Conservation (phyloP, 1,140 invertebrate genomes). For the Ditylenchus dipsaci region DNA sequence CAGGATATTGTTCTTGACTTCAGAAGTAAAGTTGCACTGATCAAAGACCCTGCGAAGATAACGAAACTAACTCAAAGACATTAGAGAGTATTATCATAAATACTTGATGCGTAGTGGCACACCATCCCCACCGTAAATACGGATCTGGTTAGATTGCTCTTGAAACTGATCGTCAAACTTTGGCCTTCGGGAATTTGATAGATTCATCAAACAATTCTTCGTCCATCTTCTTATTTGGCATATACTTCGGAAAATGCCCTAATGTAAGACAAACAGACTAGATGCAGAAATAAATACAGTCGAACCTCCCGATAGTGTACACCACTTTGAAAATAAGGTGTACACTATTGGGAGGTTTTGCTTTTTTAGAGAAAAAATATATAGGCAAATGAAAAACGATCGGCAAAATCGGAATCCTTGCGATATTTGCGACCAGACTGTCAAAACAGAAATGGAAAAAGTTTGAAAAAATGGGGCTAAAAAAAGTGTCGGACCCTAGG, state of each 20-base stretch:
- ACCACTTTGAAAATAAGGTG: too few relatives aligned
- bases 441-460: too few relatives aligned
- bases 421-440: too few relatives aligned
- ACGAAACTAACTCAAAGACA: neutral
- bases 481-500: too few relatives aligned
- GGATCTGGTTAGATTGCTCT: neutral
- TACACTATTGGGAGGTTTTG: too few relatives aligned
- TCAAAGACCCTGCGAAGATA: conserved; percentile 12
- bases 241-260: conserved; percentile 7
- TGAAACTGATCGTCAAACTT: neutral
- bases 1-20: conserved; percentile 17
- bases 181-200: conserved; percentile 19
- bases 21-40: conserved; percentile 18
- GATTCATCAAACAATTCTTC: conserved; percentile 22
- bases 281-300: too few relatives aligned
- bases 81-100: neutral
- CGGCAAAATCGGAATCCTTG: too few relatives aligned
- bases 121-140: neutral
- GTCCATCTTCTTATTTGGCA: conserved; percentile 11
- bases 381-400: too few relatives aligned
- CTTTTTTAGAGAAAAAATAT: too few relatives aligned
- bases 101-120: neutral
- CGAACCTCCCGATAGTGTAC: too few relatives aligned
- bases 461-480: too few relatives aligned
- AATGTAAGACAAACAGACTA: too few relatives aligned